phyloP scores from a whole-genome alignment of 23 tunicate genomes.

The Ciona savignyi region DNA sequence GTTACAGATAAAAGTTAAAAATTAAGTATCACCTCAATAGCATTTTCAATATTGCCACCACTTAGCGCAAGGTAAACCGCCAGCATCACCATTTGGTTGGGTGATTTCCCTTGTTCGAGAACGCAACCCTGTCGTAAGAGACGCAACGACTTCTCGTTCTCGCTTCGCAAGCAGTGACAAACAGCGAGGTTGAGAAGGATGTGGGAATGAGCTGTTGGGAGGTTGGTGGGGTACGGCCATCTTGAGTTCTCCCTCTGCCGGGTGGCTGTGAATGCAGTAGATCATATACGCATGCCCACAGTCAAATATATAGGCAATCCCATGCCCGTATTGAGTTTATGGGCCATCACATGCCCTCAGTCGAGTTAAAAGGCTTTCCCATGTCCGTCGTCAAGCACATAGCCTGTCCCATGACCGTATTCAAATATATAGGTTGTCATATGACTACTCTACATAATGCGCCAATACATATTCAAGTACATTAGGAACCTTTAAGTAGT shows the following conservation, averaged over 20 bases:
- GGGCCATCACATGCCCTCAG: no score
- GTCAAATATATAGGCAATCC: no score
- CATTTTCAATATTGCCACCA: conserved; percentile 21
- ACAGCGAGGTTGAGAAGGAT: conserved; percentile 63
- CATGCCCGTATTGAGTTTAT: no score
- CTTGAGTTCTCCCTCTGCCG: background rate
- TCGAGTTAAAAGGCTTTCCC: no score
- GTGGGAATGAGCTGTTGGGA: conserved; percentile 42
- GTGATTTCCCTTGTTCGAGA: conserved; percentile 19
- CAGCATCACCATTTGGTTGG: conserved; percentile 49
- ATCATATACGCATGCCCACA: background rate
- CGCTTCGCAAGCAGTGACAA: conserved; percentile 80
- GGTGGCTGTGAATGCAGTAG: background rate
- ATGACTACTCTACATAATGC: no score
- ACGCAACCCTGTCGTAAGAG: conserved; percentile 30
- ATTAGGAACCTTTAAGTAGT: no score
- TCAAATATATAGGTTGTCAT: no score
- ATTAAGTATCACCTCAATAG: no score
- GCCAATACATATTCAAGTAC: no score
- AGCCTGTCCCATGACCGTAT: no score
- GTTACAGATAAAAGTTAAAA: no score
- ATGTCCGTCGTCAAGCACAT: no score
- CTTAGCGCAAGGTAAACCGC: conserved; percentile 60
- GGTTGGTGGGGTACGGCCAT: conserved; percentile 43
- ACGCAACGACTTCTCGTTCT: conserved; percentile 63